Percentiles rank a stretch among this genome's conserved stretches.
Conservation (phyloP, 2,113 vertebrate species). For the Megaceryle maxima region DNA sequence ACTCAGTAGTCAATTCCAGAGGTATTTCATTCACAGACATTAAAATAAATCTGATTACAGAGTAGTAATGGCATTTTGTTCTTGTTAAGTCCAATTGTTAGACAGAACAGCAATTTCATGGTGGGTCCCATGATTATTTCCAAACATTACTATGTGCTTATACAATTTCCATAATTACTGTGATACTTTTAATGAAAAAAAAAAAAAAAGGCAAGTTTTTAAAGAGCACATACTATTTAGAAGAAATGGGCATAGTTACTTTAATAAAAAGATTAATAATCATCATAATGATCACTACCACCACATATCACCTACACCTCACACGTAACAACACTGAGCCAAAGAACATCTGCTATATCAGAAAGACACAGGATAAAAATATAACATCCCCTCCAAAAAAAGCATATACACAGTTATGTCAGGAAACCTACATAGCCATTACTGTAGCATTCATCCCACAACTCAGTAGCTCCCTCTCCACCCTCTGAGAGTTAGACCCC, state of each 20-base stretch:
- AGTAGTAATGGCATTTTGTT: background rate
- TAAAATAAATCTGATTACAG: slow-evolving; percentile 27
- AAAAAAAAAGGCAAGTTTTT: background rate
- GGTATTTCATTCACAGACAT: background rate
- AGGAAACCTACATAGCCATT: background rate
- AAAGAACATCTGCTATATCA: background rate
- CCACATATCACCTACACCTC: background rate
- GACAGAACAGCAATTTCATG: background rate
- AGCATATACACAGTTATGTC: background rate
- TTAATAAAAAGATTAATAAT: background rate
- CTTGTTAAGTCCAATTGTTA: background rate
- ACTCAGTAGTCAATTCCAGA: background rate
- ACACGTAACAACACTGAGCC: background rate
- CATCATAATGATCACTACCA: background rate
- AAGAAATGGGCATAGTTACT: background rate
- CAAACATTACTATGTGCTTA: background rate
- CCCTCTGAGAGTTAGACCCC: background rate
- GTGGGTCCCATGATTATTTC: background rate
- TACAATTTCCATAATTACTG: background rate
- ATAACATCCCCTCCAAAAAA: background rate
- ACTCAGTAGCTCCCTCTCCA: background rate
- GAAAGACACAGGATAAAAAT: background rate
- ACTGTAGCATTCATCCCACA: background rate
- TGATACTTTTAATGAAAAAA: background rate
- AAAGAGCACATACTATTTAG: background rate